phyloP scores from a whole-genome alignment of 2,888 invertebrate genomes.

The Teleiodes luculella region DNA sequence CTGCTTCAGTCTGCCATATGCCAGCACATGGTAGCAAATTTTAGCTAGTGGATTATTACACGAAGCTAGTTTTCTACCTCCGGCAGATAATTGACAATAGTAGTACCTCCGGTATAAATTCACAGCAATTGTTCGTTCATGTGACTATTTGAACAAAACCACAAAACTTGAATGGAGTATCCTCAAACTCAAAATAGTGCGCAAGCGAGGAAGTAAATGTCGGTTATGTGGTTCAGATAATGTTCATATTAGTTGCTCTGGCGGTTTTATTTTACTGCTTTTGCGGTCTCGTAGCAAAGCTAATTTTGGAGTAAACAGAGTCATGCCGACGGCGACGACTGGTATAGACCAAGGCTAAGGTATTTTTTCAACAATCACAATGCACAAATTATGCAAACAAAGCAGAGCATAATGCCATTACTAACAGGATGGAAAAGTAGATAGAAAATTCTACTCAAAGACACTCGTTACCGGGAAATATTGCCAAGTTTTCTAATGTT shows the following conservation, averaged over 20 bases:
- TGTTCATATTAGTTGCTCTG: neutral
- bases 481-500: neutral
- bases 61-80: too few relatives aligned
- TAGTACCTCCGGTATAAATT: too few relatives aligned
- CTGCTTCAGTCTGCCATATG: too few relatives aligned
- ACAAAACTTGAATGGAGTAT: neutral
- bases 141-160: neutral
- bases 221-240: neutral
- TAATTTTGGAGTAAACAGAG: neutral
- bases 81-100: too few relatives aligned
- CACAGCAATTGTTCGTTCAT: too few relatives aligned
- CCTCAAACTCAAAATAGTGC: neutral
- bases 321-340: neutral
- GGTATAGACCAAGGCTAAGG: neutral
- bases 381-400: neutral
- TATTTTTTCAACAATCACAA: neutral
- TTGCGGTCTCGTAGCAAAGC: neutral
- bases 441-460: neutral
- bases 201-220: neutral
- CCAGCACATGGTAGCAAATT: too few relatives aligned
- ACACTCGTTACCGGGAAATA: neutral
- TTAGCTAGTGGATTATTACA: too few relatives aligned
- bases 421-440: neutral
- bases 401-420: constrained; percentile 1
- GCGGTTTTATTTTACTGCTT: neutral